phyloP scores from a whole-genome alignment of 2,888 invertebrate species.

The Monopis laevigella region DNA sequence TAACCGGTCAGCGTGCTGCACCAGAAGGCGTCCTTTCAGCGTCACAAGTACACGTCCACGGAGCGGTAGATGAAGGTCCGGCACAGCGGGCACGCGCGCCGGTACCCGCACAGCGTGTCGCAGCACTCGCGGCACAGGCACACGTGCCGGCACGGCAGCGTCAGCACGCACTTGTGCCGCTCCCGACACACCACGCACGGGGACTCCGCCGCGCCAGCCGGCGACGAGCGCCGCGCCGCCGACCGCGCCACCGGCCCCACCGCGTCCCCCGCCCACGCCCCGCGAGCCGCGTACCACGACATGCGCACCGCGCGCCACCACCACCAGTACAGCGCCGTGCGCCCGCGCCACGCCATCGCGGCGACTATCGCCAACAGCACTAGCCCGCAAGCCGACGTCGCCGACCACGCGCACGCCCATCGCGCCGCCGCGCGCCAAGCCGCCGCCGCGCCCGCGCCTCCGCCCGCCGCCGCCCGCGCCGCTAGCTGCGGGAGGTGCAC shows the following conservation, averaged over 20 bases:
- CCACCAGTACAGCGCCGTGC: background rate
- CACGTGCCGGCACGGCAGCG: constrained; percentile 65
- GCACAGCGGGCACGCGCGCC: constrained; percentile 63
- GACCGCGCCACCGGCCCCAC: constrained; percentile 35
- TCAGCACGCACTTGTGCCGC: constrained; percentile 60
- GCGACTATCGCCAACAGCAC: background rate
- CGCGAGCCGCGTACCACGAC: background rate
- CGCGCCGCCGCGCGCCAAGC: constrained; percentile 1
- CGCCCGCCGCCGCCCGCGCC: background rate
- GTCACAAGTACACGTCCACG: constrained; percentile 63
- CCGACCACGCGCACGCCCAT: background rate
- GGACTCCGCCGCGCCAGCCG: constrained; percentile 27
- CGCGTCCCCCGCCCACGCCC: constrained; percentile 34
- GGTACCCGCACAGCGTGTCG: constrained; percentile 51
- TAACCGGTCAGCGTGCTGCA: no score
- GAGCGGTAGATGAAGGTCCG: constrained; percentile 64
- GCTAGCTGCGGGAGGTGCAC: background rate
- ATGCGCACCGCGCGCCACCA: no score
- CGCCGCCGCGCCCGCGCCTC: background rate
- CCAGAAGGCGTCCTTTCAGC: no score
- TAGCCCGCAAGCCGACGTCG: background rate
- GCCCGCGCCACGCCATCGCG: background rate
- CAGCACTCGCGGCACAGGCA: constrained; percentile 64
- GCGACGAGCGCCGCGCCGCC: constrained; percentile 11
- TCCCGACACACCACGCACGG: constrained; percentile 66